Evolutionary conservation across 2,888 invertebrate genomes (phyloP).

Genomic region (Tachina fera): DNA sequence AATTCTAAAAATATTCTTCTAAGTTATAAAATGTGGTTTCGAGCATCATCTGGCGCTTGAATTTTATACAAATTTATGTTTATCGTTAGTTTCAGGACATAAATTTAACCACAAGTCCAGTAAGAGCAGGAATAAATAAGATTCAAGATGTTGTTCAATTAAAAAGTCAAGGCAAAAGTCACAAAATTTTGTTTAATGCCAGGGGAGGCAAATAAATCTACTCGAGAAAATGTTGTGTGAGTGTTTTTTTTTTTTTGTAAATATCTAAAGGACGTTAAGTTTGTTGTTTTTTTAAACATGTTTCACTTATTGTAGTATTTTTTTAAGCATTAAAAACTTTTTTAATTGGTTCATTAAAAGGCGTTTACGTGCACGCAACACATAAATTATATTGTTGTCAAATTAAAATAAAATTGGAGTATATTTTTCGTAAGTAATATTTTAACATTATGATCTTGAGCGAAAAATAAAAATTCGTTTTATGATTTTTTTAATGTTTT

Average conservation of each 20-base stretch:
- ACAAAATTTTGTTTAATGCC: background rate
- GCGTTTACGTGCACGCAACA: background rate
- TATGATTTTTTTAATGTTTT: background rate
- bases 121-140: background rate
- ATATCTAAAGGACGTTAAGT: background rate
- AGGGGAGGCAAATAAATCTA: background rate
- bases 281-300: no score
- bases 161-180: background rate
- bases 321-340: background rate
- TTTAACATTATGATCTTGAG: background rate
- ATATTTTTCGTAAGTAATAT: no score
- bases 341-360: background rate
- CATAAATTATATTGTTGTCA: background rate
- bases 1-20: background rate
- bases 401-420: background rate
- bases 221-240: background rate
- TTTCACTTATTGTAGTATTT: no score
- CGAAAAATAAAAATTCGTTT: background rate
- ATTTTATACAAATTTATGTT: conserved; percentile 1
- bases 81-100: background rate
- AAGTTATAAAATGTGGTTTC: conserved; percentile 4
- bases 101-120: conserved; percentile 14
- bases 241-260: background rate
- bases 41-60: background rate
- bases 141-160: conserved; percentile 9